Conservation (phyloP, 2,888 invertebrate species). For the Piscicola geometra region DNA sequence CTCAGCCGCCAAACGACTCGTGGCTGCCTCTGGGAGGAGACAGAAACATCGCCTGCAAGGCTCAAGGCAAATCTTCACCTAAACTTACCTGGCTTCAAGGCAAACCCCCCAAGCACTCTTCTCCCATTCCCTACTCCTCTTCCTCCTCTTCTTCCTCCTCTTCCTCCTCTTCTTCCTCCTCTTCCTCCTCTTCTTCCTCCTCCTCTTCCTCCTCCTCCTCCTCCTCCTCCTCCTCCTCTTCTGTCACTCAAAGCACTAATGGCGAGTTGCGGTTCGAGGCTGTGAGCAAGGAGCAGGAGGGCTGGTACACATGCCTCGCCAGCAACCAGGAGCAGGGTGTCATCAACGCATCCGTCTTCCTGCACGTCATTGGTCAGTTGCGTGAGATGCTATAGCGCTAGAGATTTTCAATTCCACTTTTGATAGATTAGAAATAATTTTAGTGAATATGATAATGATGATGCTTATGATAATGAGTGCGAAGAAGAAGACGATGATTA, state of each 20-base stretch:
- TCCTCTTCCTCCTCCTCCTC: not conserved
- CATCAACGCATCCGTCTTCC: constrained; percentile 74
- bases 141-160: no score
- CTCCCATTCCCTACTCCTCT: no score
- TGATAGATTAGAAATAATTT: no score
- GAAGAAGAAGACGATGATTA: no score
- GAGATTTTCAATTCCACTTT: no score
- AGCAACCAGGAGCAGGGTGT: constrained; percentile 65
- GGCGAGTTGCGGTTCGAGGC: not conserved
- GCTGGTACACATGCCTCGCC: constrained; percentile 77
- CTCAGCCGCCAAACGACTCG: constrained; percentile 75
- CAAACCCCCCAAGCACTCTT: not conserved
- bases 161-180: not conserved
- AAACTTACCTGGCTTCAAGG: constrained; percentile 67
- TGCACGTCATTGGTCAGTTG: constrained; percentile 63
- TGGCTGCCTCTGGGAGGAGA: constrained; percentile 75
- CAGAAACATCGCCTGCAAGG: constrained; percentile 82
- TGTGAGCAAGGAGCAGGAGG: constrained; percentile 58
- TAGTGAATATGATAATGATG: no score
- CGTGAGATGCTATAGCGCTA: no score
- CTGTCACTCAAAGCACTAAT: not conserved
- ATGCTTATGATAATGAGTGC: no score
- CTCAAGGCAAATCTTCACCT: constrained; percentile 73
- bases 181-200: not conserved
- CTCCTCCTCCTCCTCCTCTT: not conserved